A percentile compares a stretch with the other conserved stretches of the same genome.
Evolutionary conservation across 2,797 vertebrate species (phyloP).

Genomic region (Pteronotus mesoamericanus): DNA sequence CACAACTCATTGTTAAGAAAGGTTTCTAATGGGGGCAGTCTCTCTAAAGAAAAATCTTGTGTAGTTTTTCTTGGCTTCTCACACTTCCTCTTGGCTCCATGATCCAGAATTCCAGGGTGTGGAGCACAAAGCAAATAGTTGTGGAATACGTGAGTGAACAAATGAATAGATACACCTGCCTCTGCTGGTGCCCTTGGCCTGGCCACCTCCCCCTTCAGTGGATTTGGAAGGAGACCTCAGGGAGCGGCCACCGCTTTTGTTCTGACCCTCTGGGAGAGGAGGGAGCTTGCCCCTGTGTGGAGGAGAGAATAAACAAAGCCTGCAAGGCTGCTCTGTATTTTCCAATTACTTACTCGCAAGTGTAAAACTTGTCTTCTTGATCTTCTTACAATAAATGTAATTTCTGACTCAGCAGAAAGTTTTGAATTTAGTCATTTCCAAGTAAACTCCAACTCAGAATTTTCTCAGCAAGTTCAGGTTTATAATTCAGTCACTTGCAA

Average conservation of each 20-base stretch:
- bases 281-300: too few species aligned
- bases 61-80: background rate
- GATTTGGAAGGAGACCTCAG: background rate
- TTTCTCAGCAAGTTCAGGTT: constrained; percentile 30
- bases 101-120: background rate
- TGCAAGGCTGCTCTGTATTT: background rate
- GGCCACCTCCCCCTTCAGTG: background rate
- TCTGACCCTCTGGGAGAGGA: background rate
- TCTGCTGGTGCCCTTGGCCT: background rate
- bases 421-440: constrained; percentile 53
- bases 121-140: background rate
- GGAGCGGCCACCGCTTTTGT: background rate
- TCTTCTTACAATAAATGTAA: background rate
- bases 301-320: background rate
- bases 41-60: background rate
- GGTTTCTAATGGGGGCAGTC: background rate
- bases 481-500: constrained; percentile 39
- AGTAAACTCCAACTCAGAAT: background rate
- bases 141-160: background rate
- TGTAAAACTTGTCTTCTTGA: background rate
- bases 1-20: background rate
- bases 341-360: background rate
- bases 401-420: constrained; percentile 34
- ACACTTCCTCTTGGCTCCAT: background rate
- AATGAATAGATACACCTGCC: background rate